Conservation (phyloP, 2,113 vertebrate species). For the Ellobius talpinus region DNA sequence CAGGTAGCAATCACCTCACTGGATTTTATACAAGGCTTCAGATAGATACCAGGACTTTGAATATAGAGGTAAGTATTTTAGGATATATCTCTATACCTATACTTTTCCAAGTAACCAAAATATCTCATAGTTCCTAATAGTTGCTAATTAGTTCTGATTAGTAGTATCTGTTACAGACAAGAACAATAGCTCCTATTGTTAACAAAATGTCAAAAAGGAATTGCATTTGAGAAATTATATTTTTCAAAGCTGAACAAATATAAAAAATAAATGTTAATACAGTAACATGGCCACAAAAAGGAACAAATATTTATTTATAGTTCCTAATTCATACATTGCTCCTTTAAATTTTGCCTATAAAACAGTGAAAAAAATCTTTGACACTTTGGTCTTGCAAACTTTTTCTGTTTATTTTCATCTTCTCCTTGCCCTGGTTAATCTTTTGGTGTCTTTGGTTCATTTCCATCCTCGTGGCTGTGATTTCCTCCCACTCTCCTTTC, state of each 20-base stretch:
- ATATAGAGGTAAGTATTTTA: not conserved
- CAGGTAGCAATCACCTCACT: not conserved
- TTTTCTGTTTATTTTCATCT: not conserved
- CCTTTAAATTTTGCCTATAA: not conserved
- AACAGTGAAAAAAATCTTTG: not conserved
- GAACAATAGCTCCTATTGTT: not conserved
- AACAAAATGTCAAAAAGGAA: not conserved
- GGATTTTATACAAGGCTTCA: not conserved
- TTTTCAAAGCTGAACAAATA: conserved; percentile 16
- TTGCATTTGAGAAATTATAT: conserved; percentile 39
- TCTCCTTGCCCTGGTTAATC: not conserved
- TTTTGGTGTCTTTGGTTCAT: not conserved
- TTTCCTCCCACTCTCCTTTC: not conserved
- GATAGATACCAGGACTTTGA: not conserved
- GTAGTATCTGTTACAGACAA: not conserved
- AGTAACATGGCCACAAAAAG: not conserved
- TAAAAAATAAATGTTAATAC: conserved; percentile 11
- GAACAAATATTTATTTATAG: not conserved
- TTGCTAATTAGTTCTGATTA: not conserved
- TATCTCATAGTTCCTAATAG: not conserved
- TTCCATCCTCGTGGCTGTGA: not conserved
- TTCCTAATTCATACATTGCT: not conserved
- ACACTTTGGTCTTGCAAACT: not conserved
- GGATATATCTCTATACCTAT: not conserved
- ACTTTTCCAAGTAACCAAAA: not conserved